These are phyloP conservation scores for Trididemnum nubilum DNA, from an alignment of 23 tunicate genomes.

Conservation along the genomic window DNA sequence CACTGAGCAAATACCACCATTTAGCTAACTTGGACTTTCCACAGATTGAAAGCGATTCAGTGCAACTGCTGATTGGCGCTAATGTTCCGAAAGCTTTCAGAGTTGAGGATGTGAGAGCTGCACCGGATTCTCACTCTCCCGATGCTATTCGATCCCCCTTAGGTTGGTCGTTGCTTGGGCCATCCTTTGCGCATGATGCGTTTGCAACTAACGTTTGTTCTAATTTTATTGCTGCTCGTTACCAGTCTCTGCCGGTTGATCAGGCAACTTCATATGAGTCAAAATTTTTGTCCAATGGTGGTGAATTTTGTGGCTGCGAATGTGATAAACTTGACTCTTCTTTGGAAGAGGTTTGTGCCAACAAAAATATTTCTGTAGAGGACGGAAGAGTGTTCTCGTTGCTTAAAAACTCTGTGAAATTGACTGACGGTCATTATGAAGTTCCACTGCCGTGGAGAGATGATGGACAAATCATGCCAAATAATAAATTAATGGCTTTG, in stretches of 20 bases:
- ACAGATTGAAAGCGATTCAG: neutral
- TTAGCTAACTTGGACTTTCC: neutral
- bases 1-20: neutral
- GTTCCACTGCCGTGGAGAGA: slow-evolving; percentile 30
- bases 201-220: neutral
- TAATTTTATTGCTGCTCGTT: neutral
- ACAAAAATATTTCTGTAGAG: slow-evolving; percentile 17
- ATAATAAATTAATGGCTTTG: slow-evolving; percentile 23
- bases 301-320: neutral
- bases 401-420: slow-evolving; percentile 6
- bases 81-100: slow-evolving; percentile 3
- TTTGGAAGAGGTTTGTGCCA: neutral
- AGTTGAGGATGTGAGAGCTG: neutral
- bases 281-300: neutral
- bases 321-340: neutral
- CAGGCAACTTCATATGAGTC: neutral
- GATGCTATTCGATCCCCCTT: slow-evolving; percentile 4
- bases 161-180: slow-evolving; percentile 6
- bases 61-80: slow-evolving; percentile 3
- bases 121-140: slow-evolving; percentile 1
- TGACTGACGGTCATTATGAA: slow-evolving; percentile 29
- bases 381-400: neutral
- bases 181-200: neutral
- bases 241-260: neutral
- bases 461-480: slow-evolving; percentile 25